phyloP scores from a whole-genome alignment of 2,797 vertebrate genomes.

The Neosilurus mollespiculum region DNA sequence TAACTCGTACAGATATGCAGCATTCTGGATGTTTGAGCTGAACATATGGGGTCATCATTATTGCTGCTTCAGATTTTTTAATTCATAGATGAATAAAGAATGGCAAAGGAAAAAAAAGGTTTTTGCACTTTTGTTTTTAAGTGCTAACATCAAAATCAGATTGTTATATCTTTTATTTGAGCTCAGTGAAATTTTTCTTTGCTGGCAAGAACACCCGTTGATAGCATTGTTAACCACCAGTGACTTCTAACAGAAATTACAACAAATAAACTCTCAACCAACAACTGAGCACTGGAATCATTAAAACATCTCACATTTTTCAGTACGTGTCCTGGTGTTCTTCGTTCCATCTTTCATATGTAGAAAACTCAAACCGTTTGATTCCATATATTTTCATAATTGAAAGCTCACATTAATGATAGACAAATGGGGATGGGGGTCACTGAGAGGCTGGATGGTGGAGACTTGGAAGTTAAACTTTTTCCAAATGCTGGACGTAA shows the following conservation, averaged over 20 bases:
- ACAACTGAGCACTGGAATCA: neutral
- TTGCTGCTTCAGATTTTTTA: neutral
- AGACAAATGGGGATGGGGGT: neutral
- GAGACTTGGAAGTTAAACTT: neutral
- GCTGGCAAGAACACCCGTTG: neutral
- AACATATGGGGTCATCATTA: neutral
- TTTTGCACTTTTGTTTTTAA: neutral
- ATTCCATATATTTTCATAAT: neutral
- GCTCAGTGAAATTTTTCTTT: neutral
- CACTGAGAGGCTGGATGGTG: neutral
- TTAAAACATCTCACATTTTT: neutral
- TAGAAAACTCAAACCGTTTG: no score
- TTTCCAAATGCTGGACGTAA: neutral
- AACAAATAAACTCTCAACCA: neutral
- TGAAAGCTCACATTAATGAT: neutral
- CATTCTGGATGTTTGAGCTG: neutral
- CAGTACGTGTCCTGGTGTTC: neutral
- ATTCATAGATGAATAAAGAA: no score
- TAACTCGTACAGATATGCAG: neutral
- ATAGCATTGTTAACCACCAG: neutral
- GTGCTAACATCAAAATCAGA: neutral
- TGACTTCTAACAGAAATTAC: neutral
- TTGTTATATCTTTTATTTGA: neutral
- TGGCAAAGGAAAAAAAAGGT: neutral
- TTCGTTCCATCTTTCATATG: neutral